Conservation (phyloP, 2,113 vertebrate genomes). For the Tricholaema leucomelas region DNA sequence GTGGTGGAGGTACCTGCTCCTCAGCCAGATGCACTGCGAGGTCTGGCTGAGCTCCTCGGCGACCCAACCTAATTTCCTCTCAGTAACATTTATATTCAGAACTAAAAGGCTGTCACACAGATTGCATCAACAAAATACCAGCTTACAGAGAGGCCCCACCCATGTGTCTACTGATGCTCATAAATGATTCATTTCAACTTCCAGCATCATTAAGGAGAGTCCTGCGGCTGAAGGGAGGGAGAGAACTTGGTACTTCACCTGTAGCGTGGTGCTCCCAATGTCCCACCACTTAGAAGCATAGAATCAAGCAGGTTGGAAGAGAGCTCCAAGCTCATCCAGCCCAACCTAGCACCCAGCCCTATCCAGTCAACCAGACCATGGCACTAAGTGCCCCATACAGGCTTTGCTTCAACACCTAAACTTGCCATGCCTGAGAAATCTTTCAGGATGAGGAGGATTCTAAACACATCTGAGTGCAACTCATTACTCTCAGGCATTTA, state of each 20-base stretch:
- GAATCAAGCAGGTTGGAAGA: too few relatives aligned
- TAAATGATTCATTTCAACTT: conserved; percentile 70
- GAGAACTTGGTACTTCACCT: conserved; percentile 5
- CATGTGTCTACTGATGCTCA: conserved; percentile 65
- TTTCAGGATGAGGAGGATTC: neutral
- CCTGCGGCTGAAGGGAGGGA: neutral
- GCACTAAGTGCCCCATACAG: too few relatives aligned
- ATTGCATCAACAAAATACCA: conserved; percentile 65
- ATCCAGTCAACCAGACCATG: too few relatives aligned
- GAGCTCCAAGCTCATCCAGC: too few relatives aligned
- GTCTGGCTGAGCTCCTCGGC: conserved; percentile 30
- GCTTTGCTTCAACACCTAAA: too few relatives aligned
- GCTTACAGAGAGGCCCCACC: conserved; percentile 59
- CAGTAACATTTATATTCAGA: conserved; percentile 66
- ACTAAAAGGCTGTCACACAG: conserved; percentile 55
- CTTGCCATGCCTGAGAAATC: neutral
- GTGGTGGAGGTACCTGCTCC: neutral
- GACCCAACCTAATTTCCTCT: conserved; percentile 45
- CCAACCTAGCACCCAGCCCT: too few relatives aligned
- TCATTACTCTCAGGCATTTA: neutral
- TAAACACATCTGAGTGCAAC: neutral
- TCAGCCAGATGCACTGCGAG: neutral
- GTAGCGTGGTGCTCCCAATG: neutral
- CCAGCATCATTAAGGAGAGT: conserved; percentile 52
- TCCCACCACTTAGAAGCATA: too few relatives aligned